Base-by-base conservation (phyloP, 1,140 invertebrate species). In the Drosophila erecta region DNA sequence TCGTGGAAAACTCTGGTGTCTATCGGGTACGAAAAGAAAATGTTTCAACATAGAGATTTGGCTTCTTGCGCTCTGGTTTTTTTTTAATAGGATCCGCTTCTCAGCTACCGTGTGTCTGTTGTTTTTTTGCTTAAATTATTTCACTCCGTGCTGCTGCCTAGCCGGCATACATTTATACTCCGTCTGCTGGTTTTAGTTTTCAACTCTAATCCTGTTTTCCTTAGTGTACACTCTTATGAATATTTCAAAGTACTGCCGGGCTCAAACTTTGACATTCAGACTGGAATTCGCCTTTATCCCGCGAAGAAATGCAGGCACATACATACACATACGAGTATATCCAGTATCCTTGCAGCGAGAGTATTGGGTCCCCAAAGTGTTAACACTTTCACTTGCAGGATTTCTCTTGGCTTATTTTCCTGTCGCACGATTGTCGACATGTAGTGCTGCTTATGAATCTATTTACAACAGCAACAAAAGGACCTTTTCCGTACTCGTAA, bases 381-480 rank as follows among this genome's bases (percentile, higher is more conserved):
- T 44, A 70, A 40, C 51, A 50, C 33, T 65, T 74, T 64, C 55
- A 46, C 70, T 55, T 49, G 33, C 15, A 30, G 43, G 30, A 41
- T 37, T 64, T 38, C 24, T 38, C 17, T 61, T n/a, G 44, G 37
- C 30, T 56, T 47, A 3, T 46, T 43, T 27, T 47, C 37, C 37
- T 22, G 37, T 37, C 20, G 38, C 50, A 20, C 55, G 46, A 43
- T 33, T 50, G 49, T 12, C 49, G 49, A 30, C 10, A 27, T 53
- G 57, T 75, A 66, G 71, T 59, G 66, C 69, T 69, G 76, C 60
- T 76, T 76, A 76, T 76, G 73, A 77, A 76, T 76, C 73, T 76
- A 69, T 76, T 76, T 69, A 41, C 54, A 76, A 50, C 55, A 46
- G 49, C 22, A 43, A 56, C 44, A 56, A 50, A 49, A 58, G 61